phyloP scores from a whole-genome alignment of 2,113 vertebrate genomes.

The Ochotona curzoniae region DNA sequence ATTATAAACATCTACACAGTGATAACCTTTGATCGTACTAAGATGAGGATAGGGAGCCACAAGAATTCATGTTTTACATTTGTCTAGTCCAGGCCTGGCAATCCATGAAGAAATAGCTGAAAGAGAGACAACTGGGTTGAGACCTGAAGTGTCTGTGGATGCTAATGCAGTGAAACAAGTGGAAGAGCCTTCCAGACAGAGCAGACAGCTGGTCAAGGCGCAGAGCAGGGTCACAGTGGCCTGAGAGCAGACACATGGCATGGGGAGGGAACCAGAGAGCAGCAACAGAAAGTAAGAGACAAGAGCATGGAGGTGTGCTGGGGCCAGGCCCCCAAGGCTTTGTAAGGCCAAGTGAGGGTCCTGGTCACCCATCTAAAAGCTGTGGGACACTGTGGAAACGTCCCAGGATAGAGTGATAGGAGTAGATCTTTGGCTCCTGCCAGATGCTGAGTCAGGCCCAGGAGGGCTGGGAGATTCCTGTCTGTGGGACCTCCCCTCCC shows the following conservation, averaged over 20 bases:
- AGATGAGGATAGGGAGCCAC: background rate
- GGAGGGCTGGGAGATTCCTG: background rate
- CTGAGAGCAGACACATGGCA: background rate
- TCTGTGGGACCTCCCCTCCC: constrained; percentile 46
- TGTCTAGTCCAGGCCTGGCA: background rate
- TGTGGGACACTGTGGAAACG: background rate
- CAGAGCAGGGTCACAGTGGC: background rate
- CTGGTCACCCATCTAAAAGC: background rate
- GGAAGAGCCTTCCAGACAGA: background rate
- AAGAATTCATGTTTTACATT: background rate
- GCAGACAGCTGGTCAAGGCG: background rate
- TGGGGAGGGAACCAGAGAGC: background rate
- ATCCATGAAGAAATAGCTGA: background rate
- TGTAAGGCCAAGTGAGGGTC: background rate
- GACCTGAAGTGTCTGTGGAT: background rate
- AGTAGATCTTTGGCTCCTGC: background rate
- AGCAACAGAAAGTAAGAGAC: background rate
- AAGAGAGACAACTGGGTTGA: constrained; percentile 28
- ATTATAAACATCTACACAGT: background rate
- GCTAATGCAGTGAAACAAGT: background rate
- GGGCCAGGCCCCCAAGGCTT: background rate
- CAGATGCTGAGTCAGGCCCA: constrained; percentile 46
- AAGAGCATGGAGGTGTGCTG: background rate
- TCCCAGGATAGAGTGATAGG: background rate
- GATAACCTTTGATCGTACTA: background rate